phyloP scores from a whole-genome alignment of 2,888 invertebrate species.

The Drosophila cracens region DNA sequence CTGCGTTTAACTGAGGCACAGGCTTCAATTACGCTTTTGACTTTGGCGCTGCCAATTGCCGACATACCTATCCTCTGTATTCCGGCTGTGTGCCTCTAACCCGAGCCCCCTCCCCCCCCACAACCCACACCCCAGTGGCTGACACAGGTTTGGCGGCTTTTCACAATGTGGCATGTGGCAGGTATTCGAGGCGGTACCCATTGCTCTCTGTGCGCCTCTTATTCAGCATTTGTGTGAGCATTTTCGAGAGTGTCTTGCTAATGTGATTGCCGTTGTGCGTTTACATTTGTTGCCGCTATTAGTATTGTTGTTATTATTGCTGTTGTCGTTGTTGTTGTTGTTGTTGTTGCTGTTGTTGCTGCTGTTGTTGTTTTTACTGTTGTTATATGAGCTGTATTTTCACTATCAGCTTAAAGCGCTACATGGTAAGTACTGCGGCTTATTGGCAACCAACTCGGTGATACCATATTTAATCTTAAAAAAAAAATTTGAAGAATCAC shows the following conservation, averaged over 20 bases:
- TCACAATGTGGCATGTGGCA: slow-evolving; percentile 39
- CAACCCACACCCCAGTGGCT: not conserved
- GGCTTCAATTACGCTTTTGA: slow-evolving; percentile 75
- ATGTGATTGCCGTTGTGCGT: slow-evolving; percentile 52
- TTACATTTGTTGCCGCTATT: slow-evolving; percentile 4
- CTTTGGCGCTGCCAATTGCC: slow-evolving; percentile 47
- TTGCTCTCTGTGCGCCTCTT: slow-evolving; percentile 47
- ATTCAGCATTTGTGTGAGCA: slow-evolving; percentile 36
- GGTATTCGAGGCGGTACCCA: slow-evolving; percentile 46
- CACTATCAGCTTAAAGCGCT: slow-evolving; percentile 46
- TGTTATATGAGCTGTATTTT: slow-evolving; percentile 38
- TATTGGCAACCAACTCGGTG: slow-evolving; percentile 2
- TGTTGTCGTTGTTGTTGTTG: slow-evolving; percentile 7
- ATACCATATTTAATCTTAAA: not conserved
- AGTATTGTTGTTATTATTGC: slow-evolving; percentile 4
- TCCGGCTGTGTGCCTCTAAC: not conserved
- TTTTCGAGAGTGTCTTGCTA: slow-evolving; percentile 36
- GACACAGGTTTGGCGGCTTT: slow-evolving; percentile 58
- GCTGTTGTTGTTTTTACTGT: slow-evolving; percentile 22
- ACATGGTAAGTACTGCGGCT: not conserved
- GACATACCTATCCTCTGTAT: not conserved
- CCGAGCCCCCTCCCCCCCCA: not conserved
- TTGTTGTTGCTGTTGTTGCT: not conserved
- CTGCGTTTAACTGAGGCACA: slow-evolving; percentile 69
- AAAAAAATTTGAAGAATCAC: too few species aligned